phyloP scores from a whole-genome alignment of 1,140 invertebrate species.

The Ostrea denselamellosa region DNA sequence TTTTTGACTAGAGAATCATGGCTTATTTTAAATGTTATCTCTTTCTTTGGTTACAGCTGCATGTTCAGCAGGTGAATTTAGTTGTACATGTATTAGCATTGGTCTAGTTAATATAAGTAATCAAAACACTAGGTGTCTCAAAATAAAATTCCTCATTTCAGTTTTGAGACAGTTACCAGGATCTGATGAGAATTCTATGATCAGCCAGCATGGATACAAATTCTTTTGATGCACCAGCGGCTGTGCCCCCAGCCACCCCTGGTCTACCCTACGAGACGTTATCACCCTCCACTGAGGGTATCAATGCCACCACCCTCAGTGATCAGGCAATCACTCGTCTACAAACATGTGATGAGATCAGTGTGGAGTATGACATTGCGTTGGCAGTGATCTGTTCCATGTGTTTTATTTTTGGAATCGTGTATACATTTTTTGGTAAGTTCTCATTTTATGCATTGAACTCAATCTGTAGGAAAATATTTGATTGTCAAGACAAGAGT shows the following conservation, averaged over 20 bases:
- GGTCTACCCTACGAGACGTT: background rate
- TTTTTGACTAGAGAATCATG: too few species aligned
- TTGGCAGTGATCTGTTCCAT: slow-evolving; percentile 81
- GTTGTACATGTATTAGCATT: too few species aligned
- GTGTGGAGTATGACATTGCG: slow-evolving; percentile 81
- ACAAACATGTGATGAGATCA: slow-evolving; percentile 78
- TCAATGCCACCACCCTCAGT: background rate
- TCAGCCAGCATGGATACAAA: background rate
- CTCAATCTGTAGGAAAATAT: too few species aligned
- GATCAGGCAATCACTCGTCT: background rate
- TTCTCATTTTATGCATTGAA: slow-evolving; percentile 33
- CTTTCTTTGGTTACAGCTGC: too few species aligned
- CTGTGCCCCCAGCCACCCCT: background rate
- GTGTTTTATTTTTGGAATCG: slow-evolving; percentile 83
- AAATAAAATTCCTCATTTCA: too few species aligned
- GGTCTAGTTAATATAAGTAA: too few species aligned
- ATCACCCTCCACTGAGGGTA: background rate
- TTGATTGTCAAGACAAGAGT: too few species aligned
- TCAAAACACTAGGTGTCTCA: too few species aligned
- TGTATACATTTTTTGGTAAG: slow-evolving; percentile 85
- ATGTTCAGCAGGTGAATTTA: too few species aligned
- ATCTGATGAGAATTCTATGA: background rate
- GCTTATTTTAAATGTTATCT: too few species aligned
- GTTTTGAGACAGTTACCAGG: background rate
- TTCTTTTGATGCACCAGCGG: background rate